A percentile compares a stretch with the other conserved stretches of the same genome.
phyloP scores from a whole-genome alignment of 2,888 invertebrate species.

The Autographa gamma region DNA sequence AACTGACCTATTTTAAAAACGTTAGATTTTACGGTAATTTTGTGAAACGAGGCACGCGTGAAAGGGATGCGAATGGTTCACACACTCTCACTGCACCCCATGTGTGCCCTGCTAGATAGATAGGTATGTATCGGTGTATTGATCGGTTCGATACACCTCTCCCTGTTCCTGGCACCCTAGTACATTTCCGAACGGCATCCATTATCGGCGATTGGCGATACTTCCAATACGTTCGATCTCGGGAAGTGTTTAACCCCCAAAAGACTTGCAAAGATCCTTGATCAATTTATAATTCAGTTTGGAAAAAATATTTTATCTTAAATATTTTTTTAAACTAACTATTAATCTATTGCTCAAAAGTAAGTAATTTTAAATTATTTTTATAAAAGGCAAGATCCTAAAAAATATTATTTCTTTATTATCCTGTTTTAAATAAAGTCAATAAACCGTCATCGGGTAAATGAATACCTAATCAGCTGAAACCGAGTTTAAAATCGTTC shows the following conservation, averaged over 20 bases:
- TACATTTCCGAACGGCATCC: slow-evolving; percentile 85
- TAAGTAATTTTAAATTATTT: too few species aligned
- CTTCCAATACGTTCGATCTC: slow-evolving; percentile 63
- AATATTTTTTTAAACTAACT: too few species aligned
- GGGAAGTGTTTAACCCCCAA: neutral
- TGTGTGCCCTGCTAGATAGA: slow-evolving; percentile 48
- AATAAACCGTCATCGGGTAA: slow-evolving; percentile 4
- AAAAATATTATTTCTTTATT: neutral
- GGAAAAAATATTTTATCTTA: neutral
- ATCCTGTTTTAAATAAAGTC: neutral
- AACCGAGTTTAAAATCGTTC: slow-evolving; percentile 37
- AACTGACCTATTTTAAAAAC: neutral
- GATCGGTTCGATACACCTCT: slow-evolving; percentile 82
- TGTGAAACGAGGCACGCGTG: slow-evolving; percentile 18
- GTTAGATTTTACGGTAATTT: neutral
- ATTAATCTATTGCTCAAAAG: too few species aligned
- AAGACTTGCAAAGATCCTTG: neutral
- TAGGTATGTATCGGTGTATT: slow-evolving; percentile 70
- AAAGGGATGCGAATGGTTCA: slow-evolving; percentile 22
- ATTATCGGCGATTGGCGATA: slow-evolving; percentile 86
- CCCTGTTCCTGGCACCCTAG: slow-evolving; percentile 72
- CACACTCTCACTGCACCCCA: slow-evolving; percentile 34
- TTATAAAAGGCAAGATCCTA: too few species aligned
- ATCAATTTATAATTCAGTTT: neutral
- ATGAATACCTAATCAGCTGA: slow-evolving; percentile 34